phyloP scores from a whole-genome alignment of 2,888 invertebrate species.

The Rhagium mordax region DNA sequence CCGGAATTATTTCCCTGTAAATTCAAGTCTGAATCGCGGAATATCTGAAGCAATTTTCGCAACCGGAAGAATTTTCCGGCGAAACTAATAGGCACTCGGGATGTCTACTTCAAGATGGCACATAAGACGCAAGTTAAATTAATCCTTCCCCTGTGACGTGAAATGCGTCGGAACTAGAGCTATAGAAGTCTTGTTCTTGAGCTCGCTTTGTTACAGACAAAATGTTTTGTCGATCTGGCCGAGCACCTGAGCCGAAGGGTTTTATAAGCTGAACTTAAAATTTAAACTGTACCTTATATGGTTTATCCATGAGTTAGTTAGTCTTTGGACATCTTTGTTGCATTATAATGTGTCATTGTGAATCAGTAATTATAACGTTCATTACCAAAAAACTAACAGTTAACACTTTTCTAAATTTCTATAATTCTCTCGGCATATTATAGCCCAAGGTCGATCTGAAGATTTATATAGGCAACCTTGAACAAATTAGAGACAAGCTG shows the following conservation, averaged over 20 bases:
- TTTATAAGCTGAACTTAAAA: not conserved
- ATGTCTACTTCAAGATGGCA: not conserved
- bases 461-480: too few relatives aligned
- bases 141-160: constrained; percentile 13
- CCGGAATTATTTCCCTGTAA: not conserved
- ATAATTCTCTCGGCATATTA: too few relatives aligned
- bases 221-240: not conserved
- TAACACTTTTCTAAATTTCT: too few relatives aligned
- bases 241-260: not conserved
- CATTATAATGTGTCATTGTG: not conserved
- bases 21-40: not conserved
- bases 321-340: not conserved
- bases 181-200: not conserved
- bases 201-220: not conserved
- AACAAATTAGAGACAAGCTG: too few relatives aligned
- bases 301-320: not conserved
- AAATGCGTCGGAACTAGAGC: not conserved
- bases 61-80: not conserved
- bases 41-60: constrained; percentile 13
- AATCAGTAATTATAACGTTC: too few relatives aligned
- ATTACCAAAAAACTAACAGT: too few relatives aligned
- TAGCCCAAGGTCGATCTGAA: too few relatives aligned
- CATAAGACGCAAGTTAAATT: constrained; percentile 16
- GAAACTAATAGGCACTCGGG: constrained; percentile 18
- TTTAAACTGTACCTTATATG: not conserved